Base-by-base conservation (phyloP, 37 sponge, comb jelly and placozoan genomes). In the Ianthella basta region DNA sequence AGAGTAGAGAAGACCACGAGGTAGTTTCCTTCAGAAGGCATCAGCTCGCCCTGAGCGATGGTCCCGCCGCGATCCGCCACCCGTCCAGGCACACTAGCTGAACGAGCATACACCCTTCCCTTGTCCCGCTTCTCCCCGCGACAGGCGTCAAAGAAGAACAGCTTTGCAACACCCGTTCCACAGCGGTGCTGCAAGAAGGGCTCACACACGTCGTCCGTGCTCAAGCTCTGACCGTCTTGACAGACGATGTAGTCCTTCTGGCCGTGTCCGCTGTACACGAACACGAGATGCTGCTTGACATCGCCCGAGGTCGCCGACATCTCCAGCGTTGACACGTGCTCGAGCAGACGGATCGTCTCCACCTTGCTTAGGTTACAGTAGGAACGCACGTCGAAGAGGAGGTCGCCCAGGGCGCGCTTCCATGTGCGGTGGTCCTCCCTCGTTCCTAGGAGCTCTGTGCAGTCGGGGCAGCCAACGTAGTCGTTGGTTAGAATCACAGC, bases 1-100 rank as follows among this genome's bases (percentile, higher is more conserved):
- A 90, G 60, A 25, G 83, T 86, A 33, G 90, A 90, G 63, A 63
- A 85, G 55, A 86, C 82, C 16, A 86, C 57, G 1, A 90, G 83
- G 65, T 59, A 78, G 60, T 86, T 82, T 0, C 83, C 90, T 14
- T 79, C 60, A 16, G 18, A 30, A 61, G 90, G 67, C 24, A 86
- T 78, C 21, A 75, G 78, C 25, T 40, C 1, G 16, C 44, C 53
- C 4, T 18, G 44, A 8, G 29, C 50, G 56, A 27, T 37, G 20
- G 70, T 16, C 56, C 61, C 37, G 65, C 79, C 32, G 18, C 67
- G 25, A 59, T 57, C 18, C 68, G 66, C 21, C 67, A 75, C 60
- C 60, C 55, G 57, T 2, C n/a, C n/a, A n/a, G n/a, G n/a, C 4
- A 0, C 14, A 30, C 38, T 15, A 6, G 25, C 37, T 0, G 21